These are phyloP conservation scores for Regulus satrapa DNA, from an alignment of 2,113 vertebrate genomes.

Conservation along the genomic window DNA sequence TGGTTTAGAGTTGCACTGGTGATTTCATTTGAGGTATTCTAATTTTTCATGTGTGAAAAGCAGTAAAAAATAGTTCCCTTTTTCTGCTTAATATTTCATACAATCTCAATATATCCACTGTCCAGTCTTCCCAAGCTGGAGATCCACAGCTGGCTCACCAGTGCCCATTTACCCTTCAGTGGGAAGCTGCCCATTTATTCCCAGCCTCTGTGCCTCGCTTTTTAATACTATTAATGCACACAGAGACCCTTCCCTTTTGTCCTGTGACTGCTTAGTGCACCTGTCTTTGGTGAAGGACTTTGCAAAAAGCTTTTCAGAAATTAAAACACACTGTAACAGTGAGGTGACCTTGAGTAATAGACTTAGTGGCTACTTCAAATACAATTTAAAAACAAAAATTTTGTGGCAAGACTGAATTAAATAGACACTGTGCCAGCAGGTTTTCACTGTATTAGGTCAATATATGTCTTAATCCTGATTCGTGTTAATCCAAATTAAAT, in stretches of 20 bases:
- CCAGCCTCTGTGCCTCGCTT: neutral
- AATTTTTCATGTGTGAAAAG: neutral
- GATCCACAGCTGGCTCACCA: neutral
- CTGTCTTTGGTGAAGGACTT: neutral
- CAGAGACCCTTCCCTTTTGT: neutral
- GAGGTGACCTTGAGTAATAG: neutral
- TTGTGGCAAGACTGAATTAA: neutral
- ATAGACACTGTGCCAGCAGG: neutral
- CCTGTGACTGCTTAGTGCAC: neutral
- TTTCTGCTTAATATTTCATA: neutral
- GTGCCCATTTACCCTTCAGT: neutral
- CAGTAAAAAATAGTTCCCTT: neutral
- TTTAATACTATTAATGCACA: neutral
- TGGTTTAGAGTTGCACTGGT: neutral
- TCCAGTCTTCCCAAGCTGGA: neutral
- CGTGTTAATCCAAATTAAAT: neutral
- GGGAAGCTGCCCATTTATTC: neutral
- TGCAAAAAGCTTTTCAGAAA: constrained; percentile 10
- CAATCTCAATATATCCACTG: neutral
- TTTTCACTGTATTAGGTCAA: neutral
- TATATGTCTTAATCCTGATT: neutral
- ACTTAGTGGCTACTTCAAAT: neutral
- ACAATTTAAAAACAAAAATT: too few relatives aligned
- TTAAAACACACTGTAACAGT: neutral
- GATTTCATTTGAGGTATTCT: neutral